phyloP scores from a whole-genome alignment of 2,113 vertebrate species.

The Anarhynchus alexandrinus region DNA sequence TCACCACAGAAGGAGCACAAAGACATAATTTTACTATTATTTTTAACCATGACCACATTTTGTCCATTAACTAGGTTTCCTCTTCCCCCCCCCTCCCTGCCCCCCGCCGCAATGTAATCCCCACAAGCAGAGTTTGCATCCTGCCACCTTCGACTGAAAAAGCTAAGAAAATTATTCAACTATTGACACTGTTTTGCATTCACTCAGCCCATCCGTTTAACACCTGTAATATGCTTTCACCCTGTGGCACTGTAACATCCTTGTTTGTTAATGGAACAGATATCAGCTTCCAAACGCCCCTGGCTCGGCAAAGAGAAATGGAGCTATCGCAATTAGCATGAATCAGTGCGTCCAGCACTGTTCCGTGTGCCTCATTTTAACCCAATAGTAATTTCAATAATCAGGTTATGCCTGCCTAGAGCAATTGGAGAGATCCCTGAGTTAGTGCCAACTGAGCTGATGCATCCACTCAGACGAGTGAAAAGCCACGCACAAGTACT shows the following conservation, averaged over 20 bases:
- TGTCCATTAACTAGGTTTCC: neutral
- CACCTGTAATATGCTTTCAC: neutral
- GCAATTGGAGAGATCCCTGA: neutral
- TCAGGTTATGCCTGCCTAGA: neutral
- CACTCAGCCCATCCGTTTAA: neutral
- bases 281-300: neutral
- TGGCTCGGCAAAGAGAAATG: neutral
- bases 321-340: neutral
- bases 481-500: neutral
- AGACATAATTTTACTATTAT: neutral
- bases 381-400: slow-evolving; percentile 8
- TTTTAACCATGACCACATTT: slow-evolving; percentile 3
- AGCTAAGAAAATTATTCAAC: neutral
- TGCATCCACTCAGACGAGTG: neutral
- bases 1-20: neutral
- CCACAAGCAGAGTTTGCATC: neutral
- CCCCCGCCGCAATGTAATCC: neutral
- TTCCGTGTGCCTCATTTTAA: neutral
- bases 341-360: neutral
- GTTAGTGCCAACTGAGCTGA: neutral
- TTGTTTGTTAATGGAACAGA: neutral
- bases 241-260: neutral
- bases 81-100: neutral
- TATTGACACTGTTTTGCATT: neutral
- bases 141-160: neutral